Base-by-base conservation (phyloP, 1,140 invertebrate genomes). In the Melanaphis sacchari region DNA sequence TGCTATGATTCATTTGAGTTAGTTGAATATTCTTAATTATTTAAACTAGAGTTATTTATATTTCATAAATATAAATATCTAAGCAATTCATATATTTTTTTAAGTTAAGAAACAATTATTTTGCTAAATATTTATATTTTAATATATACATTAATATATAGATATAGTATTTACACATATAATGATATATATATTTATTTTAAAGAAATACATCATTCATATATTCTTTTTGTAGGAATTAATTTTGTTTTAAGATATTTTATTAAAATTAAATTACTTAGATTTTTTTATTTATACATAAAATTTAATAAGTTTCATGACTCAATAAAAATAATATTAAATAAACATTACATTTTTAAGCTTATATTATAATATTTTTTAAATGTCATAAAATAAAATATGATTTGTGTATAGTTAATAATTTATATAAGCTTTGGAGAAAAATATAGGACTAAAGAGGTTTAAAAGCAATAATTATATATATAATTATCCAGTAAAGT, bases 11-110 rank as follows among this genome's bases (percentile, higher is more conserved):
- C n/a, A 89, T 22, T 89, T 52, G 22, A 36, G 4, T 52, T 49
- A 26, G 46, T 4, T 76, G n/a, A 76, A 5, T 66, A 31, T 11
- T n/a, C n/a, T 36, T 89, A 89, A 36, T 89, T 89, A n/a, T 52
- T 52, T 36, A 89, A n/a, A n/a, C n/a, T n/a, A n/a, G 8, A 36
- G 31, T 43, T 89, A 89, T 89, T 89, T 52, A 49, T 89, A 38
- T 36, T 49, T 76, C 18, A 76, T 21, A 66, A 54, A 54, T 54
- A 8, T 54, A 54, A 59, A 66, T 66, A n/a, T 76, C 15, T 7
- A 76, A n/a, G 4, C 11, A n/a, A 76, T 76, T 76, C 5, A 76
- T 6, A 36, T n/a, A 18, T 76, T 76, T 76, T 6, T n/a, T n/a
- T n/a, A 31, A 59, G 31, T n/a, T 66, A 66, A 66, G 15, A 66